A percentile compares a stretch with the other conserved stretches of the same genome.
Evolutionary conservation across 2,888 invertebrate species (phyloP).

Genomic region (Callimorpha dominula): DNA sequence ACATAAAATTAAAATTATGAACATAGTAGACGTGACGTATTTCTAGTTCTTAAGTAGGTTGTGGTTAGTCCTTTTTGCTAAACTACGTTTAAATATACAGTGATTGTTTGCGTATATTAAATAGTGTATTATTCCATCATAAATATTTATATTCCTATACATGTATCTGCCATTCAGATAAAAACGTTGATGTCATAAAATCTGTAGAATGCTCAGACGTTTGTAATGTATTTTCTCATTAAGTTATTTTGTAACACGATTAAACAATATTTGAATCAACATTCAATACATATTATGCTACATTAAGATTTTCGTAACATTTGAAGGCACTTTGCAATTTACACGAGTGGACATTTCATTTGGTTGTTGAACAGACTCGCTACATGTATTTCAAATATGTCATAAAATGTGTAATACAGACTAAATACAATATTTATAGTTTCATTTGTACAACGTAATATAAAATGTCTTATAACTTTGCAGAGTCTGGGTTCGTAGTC

Average conservation of each 20-base stretch:
- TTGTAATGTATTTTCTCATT: background rate
- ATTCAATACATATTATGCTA: slow-evolving; percentile 13
- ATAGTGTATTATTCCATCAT: background rate
- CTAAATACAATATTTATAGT: slow-evolving; percentile 13
- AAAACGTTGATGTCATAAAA: background rate
- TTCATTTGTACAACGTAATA: slow-evolving; percentile 21
- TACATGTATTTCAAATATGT: background rate
- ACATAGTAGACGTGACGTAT: background rate
- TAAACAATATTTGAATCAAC: slow-evolving; percentile 15
- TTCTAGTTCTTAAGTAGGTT: background rate
- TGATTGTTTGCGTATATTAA: background rate
- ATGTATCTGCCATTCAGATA: background rate
- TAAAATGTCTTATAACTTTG: slow-evolving; percentile 30
- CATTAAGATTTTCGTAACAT: slow-evolving; percentile 27
- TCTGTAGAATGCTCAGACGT: background rate
- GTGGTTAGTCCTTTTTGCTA: background rate
- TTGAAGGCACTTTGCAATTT: slow-evolving; percentile 62
- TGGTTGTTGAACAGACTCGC: slow-evolving; percentile 13
- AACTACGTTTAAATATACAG: background rate
- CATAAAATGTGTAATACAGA: slow-evolving; percentile 3
- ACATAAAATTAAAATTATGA: background rate
- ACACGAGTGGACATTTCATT: slow-evolving; percentile 26
- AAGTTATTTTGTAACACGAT: background rate
- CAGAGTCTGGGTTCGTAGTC: slow-evolving; percentile 97
- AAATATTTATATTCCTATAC: background rate